Conservation (phyloP, 1,140 invertebrate species). For the Trinorchestia longiramus region DNA sequence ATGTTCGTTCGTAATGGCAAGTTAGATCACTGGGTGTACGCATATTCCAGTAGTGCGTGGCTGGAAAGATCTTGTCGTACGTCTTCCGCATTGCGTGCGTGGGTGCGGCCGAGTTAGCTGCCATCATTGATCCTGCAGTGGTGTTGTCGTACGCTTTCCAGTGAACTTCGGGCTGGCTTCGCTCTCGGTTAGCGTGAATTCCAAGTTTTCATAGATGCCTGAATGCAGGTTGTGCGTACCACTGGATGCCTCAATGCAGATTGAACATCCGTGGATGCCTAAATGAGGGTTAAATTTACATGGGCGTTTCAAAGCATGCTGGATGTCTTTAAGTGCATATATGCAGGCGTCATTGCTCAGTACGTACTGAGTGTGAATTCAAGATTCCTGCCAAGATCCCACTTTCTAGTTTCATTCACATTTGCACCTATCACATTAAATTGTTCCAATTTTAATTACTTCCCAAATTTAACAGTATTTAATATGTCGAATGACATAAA, state of each 20-base stretch:
- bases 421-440: too few species aligned
- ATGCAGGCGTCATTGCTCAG: too few species aligned
- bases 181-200: neutral
- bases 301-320: too few species aligned
- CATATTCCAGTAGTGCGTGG: neutral
- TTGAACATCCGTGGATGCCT: neutral
- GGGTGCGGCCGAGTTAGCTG: constrained; percentile 23
- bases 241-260: too few species aligned
- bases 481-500: too few species aligned
- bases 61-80: neutral
- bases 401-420: too few species aligned
- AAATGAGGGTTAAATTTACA: neutral
- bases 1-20: neutral
- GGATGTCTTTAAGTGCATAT: too few species aligned
- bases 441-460: too few species aligned
- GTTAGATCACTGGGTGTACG: neutral
- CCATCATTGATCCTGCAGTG: constrained; percentile 42
- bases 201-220: neutral
- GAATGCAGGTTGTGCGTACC: neutral
- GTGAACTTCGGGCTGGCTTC: neutral
- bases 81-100: constrained; percentile 42
- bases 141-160: constrained; percentile 27
- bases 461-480: too few species aligned
- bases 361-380: too few species aligned
- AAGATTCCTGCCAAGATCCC: too few species aligned